Evolutionary conservation across 2,888 invertebrate species (phyloP), one percentile per base, ranked within the genome.

Genomic region (Dioctria rufipes): DNA sequence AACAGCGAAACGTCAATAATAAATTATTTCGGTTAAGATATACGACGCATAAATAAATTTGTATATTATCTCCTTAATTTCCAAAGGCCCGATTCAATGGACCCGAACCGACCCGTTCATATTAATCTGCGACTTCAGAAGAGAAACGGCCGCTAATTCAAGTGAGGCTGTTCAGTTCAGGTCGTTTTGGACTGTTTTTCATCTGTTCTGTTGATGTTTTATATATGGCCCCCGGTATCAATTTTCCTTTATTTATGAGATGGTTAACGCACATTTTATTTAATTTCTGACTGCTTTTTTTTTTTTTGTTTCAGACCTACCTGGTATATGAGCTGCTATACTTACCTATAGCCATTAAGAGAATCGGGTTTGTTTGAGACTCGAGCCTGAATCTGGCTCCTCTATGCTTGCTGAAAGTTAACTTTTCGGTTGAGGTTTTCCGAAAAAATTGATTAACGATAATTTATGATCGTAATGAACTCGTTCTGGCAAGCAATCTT

Each of bases 391-490:
- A 0, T 25, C 25, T 25, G 25, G 25, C 25, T 25, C 25, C 25
- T 25, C 25, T 25, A 25, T 25, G 43, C 65, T 13, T 54, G 79
- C 37, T 58, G 67, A 79, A 79, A 79, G 67, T 60, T 60, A 58
- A 43, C 54, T 43, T 54, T 13, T 42, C 42, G 46, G 60, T 37
- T 42, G 43, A 63, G 42, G 77, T 46, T 49, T 25, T 46, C 63
- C 66, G 46, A 69, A 78, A 78, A 78, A 78, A 80, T 80, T 80
- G 81, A 81, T 81, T 81, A 66, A 67, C 75, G 80, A 81, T 81
- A 80, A 81, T 81, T 81, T 81, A 81, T 75, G 79, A 54, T 73
- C 51, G 80, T 81, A 81, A 81, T 81, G 81, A 79, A 81, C 77
- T 80, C 81, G 79, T 80, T 81, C 81, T 63, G 65, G 73, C 80